Evolutionary conservation across 2,888 invertebrate genomes (phyloP), one percentile per base, ranked within the genome.

Genomic region (Heliconius ethilla): DNA sequence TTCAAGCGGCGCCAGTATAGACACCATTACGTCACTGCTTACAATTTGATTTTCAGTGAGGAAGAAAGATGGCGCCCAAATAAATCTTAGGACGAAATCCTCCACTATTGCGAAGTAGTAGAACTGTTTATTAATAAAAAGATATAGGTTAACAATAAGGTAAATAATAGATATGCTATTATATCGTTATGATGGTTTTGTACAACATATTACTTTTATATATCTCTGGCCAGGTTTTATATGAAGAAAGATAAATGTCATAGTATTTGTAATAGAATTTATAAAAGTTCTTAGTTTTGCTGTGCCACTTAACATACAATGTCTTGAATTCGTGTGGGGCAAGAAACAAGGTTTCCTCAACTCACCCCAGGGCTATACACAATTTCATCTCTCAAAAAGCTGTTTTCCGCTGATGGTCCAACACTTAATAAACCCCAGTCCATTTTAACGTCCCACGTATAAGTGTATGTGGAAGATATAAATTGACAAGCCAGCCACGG

Each of bases 401-500:
- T 96, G 95, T 99, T 98, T 93, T 99, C 98, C 0, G 98, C 98
- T 7, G 83, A 82, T 1, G 98, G 97, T 83, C 97, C 97, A 77
- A 96, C 96, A 87, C 99, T 99, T 86, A 99, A 96, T 77, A 99
- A 95, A 0, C 99, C 99, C 99, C 99, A 99, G 95, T 99, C 99
- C 98, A 99, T 98, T 93, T 98, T 98, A 59, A 99, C 97, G 91
- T 99, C 99, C 99, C 99, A 99, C 3, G 98, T 97, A 90, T 99
- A 98, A 0, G 99, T 98, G 91, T 99, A 99, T 79, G 97, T 96
- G 0, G 99, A 99, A 76, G 98, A 98, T 5, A 98, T 91, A 55
- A 99, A 90, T 84, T 97, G 97, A 67, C 97, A 96, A 5, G 96
- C 95, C 79, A 99, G 96, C 99, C 99, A 99, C 70, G 98, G 92